These are phyloP conservation scores for Mya arenaria DNA, from an alignment of 1,140 invertebrate species.

Conservation along the genomic window DNA sequence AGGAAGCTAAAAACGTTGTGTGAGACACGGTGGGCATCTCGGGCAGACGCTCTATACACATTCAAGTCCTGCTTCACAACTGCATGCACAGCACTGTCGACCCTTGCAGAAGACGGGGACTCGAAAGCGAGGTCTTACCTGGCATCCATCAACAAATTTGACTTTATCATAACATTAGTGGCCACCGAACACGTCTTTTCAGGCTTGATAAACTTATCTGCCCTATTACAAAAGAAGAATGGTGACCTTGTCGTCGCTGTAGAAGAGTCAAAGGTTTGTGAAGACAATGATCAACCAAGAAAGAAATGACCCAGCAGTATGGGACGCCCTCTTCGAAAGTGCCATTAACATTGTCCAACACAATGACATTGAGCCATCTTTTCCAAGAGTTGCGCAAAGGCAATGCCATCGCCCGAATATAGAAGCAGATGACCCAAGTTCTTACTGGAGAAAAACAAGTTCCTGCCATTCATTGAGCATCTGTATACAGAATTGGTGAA, in stretches of 20 bases:
- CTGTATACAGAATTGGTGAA: slow-evolving; percentile 20
- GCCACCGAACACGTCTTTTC: slow-evolving; percentile 23
- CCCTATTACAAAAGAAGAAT: slow-evolving; percentile 15
- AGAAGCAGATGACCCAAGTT: slow-evolving; percentile 11
- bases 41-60: slow-evolving; percentile 36
- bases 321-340: slow-evolving; percentile 22
- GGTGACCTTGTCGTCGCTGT: slow-evolving; percentile 46
- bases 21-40: slow-evolving; percentile 46
- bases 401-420: slow-evolving; percentile 26
- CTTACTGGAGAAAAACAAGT: slow-evolving; percentile 45
- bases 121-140: slow-evolving; percentile 32
- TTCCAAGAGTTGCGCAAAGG: background rate
- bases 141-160: slow-evolving; percentile 26
- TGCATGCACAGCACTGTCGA: slow-evolving; percentile 5
- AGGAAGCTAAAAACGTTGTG: slow-evolving; percentile 37
- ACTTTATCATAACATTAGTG: slow-evolving; percentile 53
- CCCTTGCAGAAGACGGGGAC: slow-evolving; percentile 11
- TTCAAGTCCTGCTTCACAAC: slow-evolving; percentile 35
- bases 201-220: slow-evolving; percentile 5
- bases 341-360: slow-evolving; percentile 6
- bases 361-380: background rate
- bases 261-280: slow-evolving; percentile 13
- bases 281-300: slow-evolving; percentile 12
- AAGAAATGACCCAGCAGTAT: slow-evolving; percentile 30
- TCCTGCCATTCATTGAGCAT: slow-evolving; percentile 42